Conservation (phyloP, 2,113 vertebrate species). For the Callithrix jacchus region DNA sequence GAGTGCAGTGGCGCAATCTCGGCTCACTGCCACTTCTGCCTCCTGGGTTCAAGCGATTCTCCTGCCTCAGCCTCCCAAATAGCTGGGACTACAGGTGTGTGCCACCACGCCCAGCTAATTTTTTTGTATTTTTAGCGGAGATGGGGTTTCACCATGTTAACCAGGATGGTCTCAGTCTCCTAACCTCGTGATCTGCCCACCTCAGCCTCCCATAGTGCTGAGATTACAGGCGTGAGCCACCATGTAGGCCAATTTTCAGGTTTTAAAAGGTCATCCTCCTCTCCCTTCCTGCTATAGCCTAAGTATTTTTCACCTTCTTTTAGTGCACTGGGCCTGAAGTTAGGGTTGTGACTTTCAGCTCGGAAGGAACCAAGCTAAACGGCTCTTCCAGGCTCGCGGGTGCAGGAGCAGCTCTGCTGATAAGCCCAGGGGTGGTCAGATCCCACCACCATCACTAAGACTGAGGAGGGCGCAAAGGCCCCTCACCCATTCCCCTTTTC, state of each 20-base stretch:
- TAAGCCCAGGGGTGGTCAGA: background rate
- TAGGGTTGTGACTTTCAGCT: background rate
- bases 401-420: background rate
- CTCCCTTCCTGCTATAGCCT: background rate
- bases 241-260: background rate
- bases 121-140: too few relatives aligned
- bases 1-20: too few relatives aligned
- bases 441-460: rapidly evolving
- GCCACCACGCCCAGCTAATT: too few relatives aligned
- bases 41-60: too few relatives aligned
- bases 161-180: too few relatives aligned
- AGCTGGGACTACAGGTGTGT: too few relatives aligned
- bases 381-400: rapidly evolving
- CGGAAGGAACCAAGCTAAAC: background rate
- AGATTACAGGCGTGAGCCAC: too few relatives aligned
- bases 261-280: background rate
- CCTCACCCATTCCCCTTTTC: background rate
- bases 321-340: background rate
- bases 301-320: background rate
- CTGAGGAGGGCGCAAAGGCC: background rate
- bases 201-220: too few relatives aligned
- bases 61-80: too few relatives aligned
- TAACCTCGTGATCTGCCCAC: too few relatives aligned
- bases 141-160: too few relatives aligned
- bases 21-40: too few relatives aligned